These are phyloP conservation scores for Ceratina australensis DNA, from an alignment of 1,140 invertebrate genomes.

Conservation along the genomic window DNA sequence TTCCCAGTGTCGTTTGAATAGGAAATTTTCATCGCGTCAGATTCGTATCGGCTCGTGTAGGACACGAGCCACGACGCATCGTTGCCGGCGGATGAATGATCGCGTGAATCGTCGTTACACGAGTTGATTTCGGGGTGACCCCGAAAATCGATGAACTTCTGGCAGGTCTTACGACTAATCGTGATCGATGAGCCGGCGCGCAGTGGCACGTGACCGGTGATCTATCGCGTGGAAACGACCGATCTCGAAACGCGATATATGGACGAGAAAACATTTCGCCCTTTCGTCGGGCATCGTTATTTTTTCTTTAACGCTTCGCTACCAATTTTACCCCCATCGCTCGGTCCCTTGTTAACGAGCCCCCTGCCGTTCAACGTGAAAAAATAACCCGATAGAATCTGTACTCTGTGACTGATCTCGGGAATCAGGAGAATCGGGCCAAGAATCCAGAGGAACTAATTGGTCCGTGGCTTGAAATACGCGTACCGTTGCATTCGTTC, in stretches of 20 bases:
- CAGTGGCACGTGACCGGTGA: conserved; percentile 43
- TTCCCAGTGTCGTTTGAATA: too few relatives aligned
- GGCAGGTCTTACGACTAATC: conserved; percentile 44
- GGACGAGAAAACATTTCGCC: conserved; percentile 29
- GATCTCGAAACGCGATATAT: conserved; percentile 34
- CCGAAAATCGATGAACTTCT: conserved; percentile 41
- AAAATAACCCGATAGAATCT: not conserved
- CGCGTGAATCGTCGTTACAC: conserved; percentile 30
- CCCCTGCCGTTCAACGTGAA: not conserved
- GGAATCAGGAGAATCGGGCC: conserved; percentile 4
- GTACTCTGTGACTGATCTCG: conserved; percentile 4
- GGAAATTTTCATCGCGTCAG: not conserved
- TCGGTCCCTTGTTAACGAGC: not conserved
- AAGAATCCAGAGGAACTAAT: conserved; percentile 22
- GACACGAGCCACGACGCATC: not conserved
- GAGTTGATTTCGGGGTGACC: conserved; percentile 34
- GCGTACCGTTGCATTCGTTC: conserved; percentile 6
- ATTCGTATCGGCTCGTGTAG: not conserved
- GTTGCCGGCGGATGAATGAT: conserved; percentile 12
- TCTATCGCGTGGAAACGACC: conserved; percentile 49
- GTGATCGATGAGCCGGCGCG: conserved; percentile 44
- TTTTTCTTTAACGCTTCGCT: not conserved
- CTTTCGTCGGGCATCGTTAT: conserved; percentile 22
- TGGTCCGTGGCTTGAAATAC: not conserved
- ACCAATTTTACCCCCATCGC: not conserved